Evolutionary conservation across 2,888 invertebrate species (phyloP).

Genomic region (Heliconius aoede): DNA sequence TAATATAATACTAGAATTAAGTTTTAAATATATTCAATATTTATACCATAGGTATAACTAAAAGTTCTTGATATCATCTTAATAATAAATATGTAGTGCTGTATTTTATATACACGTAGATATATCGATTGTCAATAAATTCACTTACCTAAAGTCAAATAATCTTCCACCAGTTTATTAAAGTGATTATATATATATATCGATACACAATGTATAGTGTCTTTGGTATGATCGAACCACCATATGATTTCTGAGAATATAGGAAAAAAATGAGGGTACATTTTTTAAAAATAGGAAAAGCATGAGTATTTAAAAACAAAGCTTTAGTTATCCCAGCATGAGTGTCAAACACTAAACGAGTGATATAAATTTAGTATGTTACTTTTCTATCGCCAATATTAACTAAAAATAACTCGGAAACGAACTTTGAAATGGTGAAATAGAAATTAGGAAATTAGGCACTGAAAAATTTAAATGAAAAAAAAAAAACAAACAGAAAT

Average conservation of each 20-base stretch:
- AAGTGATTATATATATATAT: not conserved
- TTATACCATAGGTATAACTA: not conserved
- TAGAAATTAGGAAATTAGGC: too few relatives aligned
- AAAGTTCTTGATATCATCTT: not conserved
- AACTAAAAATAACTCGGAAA: not conserved
- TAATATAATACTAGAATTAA: not conserved
- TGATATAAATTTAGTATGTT: not conserved
- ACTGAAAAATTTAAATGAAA: not conserved
- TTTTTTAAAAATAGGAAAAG: not conserved
- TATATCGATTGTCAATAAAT: not conserved
- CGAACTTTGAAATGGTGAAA: too few relatives aligned
- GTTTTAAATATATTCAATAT: not conserved
- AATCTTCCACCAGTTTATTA: too few relatives aligned
- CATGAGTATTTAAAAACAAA: not conserved
- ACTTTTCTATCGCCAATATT: not conserved
- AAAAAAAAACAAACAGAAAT: not conserved
- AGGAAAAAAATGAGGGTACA: not conserved
- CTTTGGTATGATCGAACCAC: conserved; percentile 18
- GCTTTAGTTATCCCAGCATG: not conserved
- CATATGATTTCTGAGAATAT: not conserved
- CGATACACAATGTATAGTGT: conserved; percentile 3
- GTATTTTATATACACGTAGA: conserved; percentile 7
- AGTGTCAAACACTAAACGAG: not conserved
- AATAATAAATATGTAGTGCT: not conserved
- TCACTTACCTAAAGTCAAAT: too few relatives aligned